These are phyloP conservation scores for Penaeus vannamei DNA, from an alignment of 1,140 invertebrate genomes.

Conservation along the genomic window DNA sequence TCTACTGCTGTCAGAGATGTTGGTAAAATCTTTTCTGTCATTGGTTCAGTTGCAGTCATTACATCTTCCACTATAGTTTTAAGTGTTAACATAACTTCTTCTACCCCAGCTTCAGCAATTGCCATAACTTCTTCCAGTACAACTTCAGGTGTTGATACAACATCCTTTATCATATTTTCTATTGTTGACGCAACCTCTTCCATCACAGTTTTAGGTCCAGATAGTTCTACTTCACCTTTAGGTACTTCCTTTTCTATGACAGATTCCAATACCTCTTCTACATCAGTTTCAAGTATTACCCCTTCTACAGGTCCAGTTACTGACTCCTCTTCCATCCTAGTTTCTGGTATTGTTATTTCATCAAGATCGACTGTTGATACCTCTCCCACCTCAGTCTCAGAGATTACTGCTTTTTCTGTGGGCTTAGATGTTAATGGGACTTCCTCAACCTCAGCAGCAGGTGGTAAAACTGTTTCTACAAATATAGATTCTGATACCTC, in stretches of 20 bases:
- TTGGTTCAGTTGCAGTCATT: background rate
- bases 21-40: background rate
- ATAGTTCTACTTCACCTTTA: background rate
- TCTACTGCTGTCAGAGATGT: background rate
- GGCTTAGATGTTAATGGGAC: too few relatives aligned
- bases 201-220: background rate
- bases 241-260: background rate
- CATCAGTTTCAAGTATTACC: background rate
- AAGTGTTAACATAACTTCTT: background rate
- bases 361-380: background rate
- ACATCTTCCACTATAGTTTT: background rate
- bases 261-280: background rate
- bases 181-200: background rate
- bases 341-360: background rate
- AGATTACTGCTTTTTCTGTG: too few relatives aligned
- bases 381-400: too few relatives aligned
- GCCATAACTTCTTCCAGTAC: background rate
- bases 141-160: background rate
- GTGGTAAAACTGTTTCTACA: too few relatives aligned
- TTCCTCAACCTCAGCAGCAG: too few relatives aligned
- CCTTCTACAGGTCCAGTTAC: background rate
- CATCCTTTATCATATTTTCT: background rate
- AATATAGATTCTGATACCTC: too few relatives aligned
- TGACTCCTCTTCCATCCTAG: background rate
- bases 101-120: background rate